Conservation (phyloP, 1,140 invertebrate species). For the Fopius arisanus region DNA sequence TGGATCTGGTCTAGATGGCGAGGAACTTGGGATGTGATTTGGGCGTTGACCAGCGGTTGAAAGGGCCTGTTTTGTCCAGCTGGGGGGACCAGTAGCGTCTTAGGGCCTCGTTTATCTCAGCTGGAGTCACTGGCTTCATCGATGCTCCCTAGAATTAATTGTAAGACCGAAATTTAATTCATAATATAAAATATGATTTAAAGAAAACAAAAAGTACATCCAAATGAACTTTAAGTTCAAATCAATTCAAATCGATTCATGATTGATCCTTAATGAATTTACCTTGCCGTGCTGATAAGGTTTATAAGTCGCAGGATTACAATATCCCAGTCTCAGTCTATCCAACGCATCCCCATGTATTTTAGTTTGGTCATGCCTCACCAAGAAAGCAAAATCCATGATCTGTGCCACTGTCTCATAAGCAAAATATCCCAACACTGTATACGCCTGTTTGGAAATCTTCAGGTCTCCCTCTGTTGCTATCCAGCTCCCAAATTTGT, state of each 20-base stretch:
- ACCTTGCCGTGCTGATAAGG: slow-evolving; percentile 60
- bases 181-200: slow-evolving; percentile 27
- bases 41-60: slow-evolving; percentile 54
- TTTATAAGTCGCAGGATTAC: slow-evolving; percentile 60
- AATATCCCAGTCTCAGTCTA: slow-evolving; percentile 55
- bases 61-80: slow-evolving; percentile 59
- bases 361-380: slow-evolving; percentile 68
- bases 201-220: too few relatives aligned
- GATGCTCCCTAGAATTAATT: slow-evolving; percentile 44
- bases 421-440: slow-evolving; percentile 71
- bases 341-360: slow-evolving; percentile 65
- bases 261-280: slow-evolving; percentile 25
- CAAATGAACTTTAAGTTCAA: too few relatives aligned
- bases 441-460: slow-evolving; percentile 63
- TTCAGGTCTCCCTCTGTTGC: slow-evolving; percentile 61
- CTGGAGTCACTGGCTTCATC: slow-evolving; percentile 63
- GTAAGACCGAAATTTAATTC: not conserved
- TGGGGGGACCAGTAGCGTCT: slow-evolving; percentile 65
- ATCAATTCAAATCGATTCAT: too few relatives aligned
- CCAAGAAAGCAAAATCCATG: slow-evolving; percentile 71
- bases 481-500: slow-evolving; percentile 69
- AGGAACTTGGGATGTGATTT: slow-evolving; percentile 56
- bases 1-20: slow-evolving; percentile 41
- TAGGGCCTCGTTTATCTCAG: slow-evolving; percentile 68
- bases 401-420: slow-evolving; percentile 76